Conservation (phyloP, 2,888 invertebrate species). For the Pandemis cinnamomeana region DNA sequence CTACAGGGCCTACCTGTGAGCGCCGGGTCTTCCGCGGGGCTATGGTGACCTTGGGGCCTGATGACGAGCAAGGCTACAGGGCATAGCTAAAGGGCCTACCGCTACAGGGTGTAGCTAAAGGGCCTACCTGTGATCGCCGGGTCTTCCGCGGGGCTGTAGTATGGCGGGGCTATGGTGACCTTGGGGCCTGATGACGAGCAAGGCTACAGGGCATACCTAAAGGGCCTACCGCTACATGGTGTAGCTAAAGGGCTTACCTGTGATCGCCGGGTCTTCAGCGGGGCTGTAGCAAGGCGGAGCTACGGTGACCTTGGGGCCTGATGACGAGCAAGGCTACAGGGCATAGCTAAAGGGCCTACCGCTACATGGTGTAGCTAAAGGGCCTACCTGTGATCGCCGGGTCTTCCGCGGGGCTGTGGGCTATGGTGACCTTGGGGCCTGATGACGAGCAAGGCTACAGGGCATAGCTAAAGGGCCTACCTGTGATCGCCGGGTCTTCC, state of each 20-base stretch:
- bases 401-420: conserved; percentile 78
- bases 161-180: too few relatives aligned
- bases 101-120: neutral
- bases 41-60: too few relatives aligned
- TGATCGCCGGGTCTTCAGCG: conserved; percentile 55
- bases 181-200: too few relatives aligned
- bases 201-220: conserved; percentile 47
- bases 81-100: too few relatives aligned
- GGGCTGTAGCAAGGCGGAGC: conserved; percentile 71
- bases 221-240: conserved; percentile 49
- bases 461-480: conserved; percentile 47
- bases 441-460: conserved; percentile 42
- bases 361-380: conserved; percentile 48
- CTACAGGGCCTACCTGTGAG: too few relatives aligned
- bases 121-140: too few relatives aligned
- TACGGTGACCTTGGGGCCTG: neutral
- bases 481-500: conserved; percentile 62
- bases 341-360: too few relatives aligned
- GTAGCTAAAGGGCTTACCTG: conserved; percentile 53
- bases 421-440: neutral
- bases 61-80: too few relatives aligned
- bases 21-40: too few relatives aligned
- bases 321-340: conserved; percentile 65
- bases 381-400: conserved; percentile 60
- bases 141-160: too few relatives aligned